Conservation (phyloP, 2,888 invertebrate genomes). For the Aquatica leii region DNA sequence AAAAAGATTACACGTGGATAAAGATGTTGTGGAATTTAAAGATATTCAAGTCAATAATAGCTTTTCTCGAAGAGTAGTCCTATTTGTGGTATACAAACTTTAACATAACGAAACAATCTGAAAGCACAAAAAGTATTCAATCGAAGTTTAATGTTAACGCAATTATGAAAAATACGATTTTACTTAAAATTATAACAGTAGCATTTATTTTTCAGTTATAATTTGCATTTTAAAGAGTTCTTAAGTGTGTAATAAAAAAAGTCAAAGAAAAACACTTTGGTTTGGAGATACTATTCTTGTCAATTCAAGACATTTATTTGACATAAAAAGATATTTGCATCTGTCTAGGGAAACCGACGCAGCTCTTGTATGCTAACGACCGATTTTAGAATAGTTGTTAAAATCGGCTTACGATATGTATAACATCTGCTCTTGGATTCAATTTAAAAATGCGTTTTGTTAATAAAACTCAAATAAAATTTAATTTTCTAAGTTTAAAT, state of each 20-base stretch:
- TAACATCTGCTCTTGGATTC: constrained; percentile 11
- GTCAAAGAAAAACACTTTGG: constrained; percentile 13
- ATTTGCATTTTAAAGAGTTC: too few species aligned
- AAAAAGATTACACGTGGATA: too few species aligned
- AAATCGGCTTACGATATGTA: constrained; percentile 17
- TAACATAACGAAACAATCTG: too few species aligned
- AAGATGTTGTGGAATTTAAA: neutral
- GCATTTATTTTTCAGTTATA: too few species aligned
- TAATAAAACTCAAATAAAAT: neutral
- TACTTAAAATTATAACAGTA: too few species aligned
- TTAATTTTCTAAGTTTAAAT: too few species aligned
- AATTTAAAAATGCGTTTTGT: neutral
- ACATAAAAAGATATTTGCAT: constrained; percentile 25
- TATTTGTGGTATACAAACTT: too few species aligned
- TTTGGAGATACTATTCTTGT: constrained; percentile 18
- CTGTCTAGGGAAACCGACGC: constrained; percentile 19
- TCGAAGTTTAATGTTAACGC: too few species aligned
- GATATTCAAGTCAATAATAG: constrained; percentile 12
- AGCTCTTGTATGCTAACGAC: constrained; percentile 18
- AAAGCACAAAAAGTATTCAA: too few species aligned
- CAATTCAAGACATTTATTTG: constrained; percentile 29
- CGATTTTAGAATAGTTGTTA: constrained; percentile 20
- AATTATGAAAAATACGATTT: too few species aligned
- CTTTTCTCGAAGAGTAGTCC: too few species aligned
- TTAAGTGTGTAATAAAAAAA: too few species aligned